Conservation (phyloP, 1,140 invertebrate genomes). For the Trachymyrmex cornetzi region DNA sequence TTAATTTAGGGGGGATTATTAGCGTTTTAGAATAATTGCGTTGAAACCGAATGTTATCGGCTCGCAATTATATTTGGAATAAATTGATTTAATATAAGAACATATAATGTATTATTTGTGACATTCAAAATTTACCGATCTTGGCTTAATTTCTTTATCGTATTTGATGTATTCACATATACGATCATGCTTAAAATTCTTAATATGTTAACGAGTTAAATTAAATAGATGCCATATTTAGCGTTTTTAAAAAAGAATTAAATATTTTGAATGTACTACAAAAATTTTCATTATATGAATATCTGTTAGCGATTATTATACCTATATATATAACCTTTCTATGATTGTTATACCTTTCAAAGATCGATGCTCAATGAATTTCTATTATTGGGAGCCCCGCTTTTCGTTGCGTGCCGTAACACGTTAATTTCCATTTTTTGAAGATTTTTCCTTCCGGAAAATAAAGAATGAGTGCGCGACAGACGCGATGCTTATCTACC, state of each 20-base stretch:
- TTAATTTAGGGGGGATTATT: too few relatives aligned
- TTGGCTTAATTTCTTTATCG: too few relatives aligned
- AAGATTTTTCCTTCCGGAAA: conserved; percentile 28
- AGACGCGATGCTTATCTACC: conserved; percentile 69
- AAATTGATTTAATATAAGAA: too few relatives aligned
- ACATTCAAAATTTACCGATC: too few relatives aligned
- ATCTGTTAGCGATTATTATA: background rate
- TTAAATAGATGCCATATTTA: background rate
- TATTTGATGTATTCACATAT: too few relatives aligned
- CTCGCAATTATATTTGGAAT: too few relatives aligned
- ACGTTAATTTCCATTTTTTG: conserved; percentile 47
- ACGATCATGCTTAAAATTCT: too few relatives aligned
- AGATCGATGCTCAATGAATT: background rate
- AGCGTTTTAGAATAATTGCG: too few relatives aligned
- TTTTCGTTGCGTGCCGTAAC: background rate
- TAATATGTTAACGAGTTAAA: background rate
- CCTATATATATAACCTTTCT: background rate
- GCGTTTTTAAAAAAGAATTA: background rate
- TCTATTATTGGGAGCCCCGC: background rate
- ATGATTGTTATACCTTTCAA: background rate
- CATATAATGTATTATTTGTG: too few relatives aligned
- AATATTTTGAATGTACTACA: background rate
- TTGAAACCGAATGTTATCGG: too few relatives aligned
- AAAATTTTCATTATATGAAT: background rate
- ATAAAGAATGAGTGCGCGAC: conserved; percentile 48